Conservation (phyloP, 2,888 invertebrate genomes). For the Callosobruchus maculatus region DNA sequence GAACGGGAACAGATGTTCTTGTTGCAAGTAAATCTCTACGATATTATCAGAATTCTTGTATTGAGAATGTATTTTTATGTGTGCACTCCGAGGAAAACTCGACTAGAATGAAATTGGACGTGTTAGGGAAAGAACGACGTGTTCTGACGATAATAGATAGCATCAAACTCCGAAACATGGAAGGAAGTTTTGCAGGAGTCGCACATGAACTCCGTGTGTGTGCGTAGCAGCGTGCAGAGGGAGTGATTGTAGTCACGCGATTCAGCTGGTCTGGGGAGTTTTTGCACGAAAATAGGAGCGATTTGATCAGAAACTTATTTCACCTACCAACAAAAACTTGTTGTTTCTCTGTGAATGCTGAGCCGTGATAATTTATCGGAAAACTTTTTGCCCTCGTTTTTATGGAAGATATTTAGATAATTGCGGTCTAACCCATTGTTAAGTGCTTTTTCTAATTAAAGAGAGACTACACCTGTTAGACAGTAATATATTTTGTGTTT, state of each 20-base stretch:
- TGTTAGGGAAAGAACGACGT: not conserved
- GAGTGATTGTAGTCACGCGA: not conserved
- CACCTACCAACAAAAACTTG: not conserved
- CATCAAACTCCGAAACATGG: not conserved
- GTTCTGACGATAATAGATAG: not conserved
- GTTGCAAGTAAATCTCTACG: too few relatives aligned
- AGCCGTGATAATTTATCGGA: not conserved
- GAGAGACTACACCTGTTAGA: too few relatives aligned
- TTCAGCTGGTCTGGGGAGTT: not conserved
- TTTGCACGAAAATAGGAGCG: not conserved
- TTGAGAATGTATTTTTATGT: too few relatives aligned
- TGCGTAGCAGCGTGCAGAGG: not conserved
- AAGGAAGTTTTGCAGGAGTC: not conserved
- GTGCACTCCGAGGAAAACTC: not conserved
- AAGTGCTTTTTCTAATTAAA: too few relatives aligned
- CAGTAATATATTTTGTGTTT: too few relatives aligned
- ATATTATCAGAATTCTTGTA: too few relatives aligned
- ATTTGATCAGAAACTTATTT: not conserved
- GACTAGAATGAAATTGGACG: not conserved
- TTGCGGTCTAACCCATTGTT: too few relatives aligned
- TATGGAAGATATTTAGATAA: not conserved
- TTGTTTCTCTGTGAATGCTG: not conserved
- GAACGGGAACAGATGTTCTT: too few relatives aligned
- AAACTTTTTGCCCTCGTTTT: not conserved
- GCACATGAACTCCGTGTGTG: not conserved